phyloP scores from a whole-genome alignment of 1,140 invertebrate genomes.

The Lordiphosa stackelbergi region DNA sequence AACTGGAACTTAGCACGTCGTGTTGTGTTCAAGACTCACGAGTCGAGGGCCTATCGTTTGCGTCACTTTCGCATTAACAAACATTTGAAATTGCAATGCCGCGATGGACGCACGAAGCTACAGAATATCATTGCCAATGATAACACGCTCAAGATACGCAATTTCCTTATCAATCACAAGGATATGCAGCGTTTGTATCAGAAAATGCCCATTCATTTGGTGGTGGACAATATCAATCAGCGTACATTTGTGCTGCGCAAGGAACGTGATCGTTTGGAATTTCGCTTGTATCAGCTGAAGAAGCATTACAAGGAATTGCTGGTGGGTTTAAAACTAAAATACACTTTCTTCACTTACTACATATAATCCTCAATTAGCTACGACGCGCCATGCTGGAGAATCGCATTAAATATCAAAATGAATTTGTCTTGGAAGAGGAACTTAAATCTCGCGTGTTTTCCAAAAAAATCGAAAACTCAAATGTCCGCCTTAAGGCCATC shows the following conservation, averaged over 20 bases:
- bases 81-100: constrained; percentile 56
- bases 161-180: constrained; percentile 62
- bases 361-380: constrained; percentile 12
- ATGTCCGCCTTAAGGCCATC: constrained; percentile 68
- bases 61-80: constrained; percentile 46
- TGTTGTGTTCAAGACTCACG: constrained; percentile 51
- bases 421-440: constrained; percentile 65
- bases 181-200: constrained; percentile 70
- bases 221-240: constrained; percentile 74
- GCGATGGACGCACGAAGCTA: constrained; percentile 61
- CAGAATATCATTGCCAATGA: constrained; percentile 56
- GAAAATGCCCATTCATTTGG: constrained; percentile 66
- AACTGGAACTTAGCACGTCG: constrained; percentile 37
- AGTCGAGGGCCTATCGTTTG: constrained; percentile 55
- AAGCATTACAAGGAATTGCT: constrained; percentile 40
- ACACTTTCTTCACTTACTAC: too few relatives aligned
- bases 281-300: constrained; percentile 51
- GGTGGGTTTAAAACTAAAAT: constrained; percentile 21
- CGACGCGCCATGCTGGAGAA: constrained; percentile 55
- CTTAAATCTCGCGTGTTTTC: constrained; percentile 46
- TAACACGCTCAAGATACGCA: constrained; percentile 57
- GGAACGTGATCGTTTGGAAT: constrained; percentile 64
- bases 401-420: constrained; percentile 71
- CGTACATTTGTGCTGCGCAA: constrained; percentile 71
- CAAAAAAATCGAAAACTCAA: constrained; percentile 71